Evolutionary conservation across 2,888 invertebrate species (phyloP), one percentile per base, ranked within the genome.

Genomic region (Osmoderma eremita): DNA sequence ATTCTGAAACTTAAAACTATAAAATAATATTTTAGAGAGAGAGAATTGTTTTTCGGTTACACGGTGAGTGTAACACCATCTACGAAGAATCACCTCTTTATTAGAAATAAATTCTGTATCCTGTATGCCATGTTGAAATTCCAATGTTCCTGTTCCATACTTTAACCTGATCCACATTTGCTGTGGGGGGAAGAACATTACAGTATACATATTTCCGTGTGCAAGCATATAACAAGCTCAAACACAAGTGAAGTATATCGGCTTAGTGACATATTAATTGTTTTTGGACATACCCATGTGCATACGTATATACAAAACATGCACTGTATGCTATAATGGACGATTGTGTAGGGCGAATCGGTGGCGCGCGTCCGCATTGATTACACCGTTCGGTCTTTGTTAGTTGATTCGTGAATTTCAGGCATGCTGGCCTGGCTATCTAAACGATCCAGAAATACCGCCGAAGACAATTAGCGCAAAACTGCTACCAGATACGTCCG

Each of bases 381-480:
- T 61, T 61, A 61, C 24, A 61, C 3, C 45, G 17, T 61, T 42
- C 13, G 12, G 56, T 42, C 56, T 61, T 58, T 61, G 58, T 61
- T 30, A 30, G 48, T 30, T 61, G 30, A 48, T 42, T 61, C 45
- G 58, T 17, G 17, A 48, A 45, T 38, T 53, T 38, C 38, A n/a
- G 38, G 10, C 53, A 12, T 17, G 38, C 36, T 18, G 17, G 3
- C 8, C 20, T 17, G 17, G 30, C 58, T 6, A 48, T 61, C 38
- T 10, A 17, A 45, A 30, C 58, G 15, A 20, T 61, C 17, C 36
- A 15, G 12, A 61, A 30, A 17, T 20, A 13, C 42, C 42, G 30
- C 20, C 30, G 24, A 3, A 15, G 17, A 48, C 58, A 48, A 61
- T 61, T 45, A 61, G 30, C 36, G 41, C 10, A 53, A 41, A 56